Percentiles rank a stretch among this genome's conserved stretches.
phyloP scores from a whole-genome alignment of 2,888 invertebrate species.

The Colostygia pectinataria region DNA sequence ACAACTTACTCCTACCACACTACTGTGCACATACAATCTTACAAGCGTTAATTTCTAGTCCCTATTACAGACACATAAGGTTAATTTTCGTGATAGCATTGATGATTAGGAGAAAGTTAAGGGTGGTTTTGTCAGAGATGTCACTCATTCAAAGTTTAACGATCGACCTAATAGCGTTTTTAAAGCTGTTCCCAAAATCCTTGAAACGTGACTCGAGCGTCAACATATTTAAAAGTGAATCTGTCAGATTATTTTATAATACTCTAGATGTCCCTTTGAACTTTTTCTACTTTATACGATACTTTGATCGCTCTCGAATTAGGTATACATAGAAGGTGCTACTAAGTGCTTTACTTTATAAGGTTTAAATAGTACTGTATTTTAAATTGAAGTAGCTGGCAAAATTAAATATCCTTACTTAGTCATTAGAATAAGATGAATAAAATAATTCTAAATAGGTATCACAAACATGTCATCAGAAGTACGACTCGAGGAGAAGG shows the following conservation, averaged over 20 bases:
- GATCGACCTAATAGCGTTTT: slow-evolving; percentile 80
- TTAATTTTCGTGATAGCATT: slow-evolving; percentile 17
- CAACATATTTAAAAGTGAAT: slow-evolving; percentile 78
- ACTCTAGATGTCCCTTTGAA: slow-evolving; percentile 69
- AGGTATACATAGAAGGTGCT: slow-evolving; percentile 19
- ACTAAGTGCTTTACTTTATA: background rate
- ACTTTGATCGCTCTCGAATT: slow-evolving; percentile 56
- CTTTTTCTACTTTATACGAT: slow-evolving; percentile 48
- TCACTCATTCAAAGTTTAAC: slow-evolving; percentile 81
- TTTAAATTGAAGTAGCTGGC: too few relatives aligned
- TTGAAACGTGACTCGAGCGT: slow-evolving; percentile 76
- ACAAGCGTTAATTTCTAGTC: slow-evolving; percentile 4
- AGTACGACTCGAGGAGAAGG: too few relatives aligned
- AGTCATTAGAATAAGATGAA: too few relatives aligned
- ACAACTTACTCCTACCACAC: slow-evolving; percentile 62
- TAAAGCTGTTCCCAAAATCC: slow-evolving; percentile 79
- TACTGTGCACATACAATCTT: slow-evolving; percentile 28
- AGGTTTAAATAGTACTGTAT: too few relatives aligned
- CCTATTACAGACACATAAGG: slow-evolving; percentile 32
- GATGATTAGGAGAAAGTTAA: slow-evolving; percentile 20
- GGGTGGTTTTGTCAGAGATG: slow-evolving; percentile 65
- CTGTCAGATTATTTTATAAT: slow-evolving; percentile 70
- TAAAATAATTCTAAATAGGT: too few relatives aligned
- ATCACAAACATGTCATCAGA: too few relatives aligned
- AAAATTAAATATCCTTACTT: too few relatives aligned